Base-by-base conservation (phyloP, 2,888 invertebrate genomes). In the Euzetes globulus region DNA sequence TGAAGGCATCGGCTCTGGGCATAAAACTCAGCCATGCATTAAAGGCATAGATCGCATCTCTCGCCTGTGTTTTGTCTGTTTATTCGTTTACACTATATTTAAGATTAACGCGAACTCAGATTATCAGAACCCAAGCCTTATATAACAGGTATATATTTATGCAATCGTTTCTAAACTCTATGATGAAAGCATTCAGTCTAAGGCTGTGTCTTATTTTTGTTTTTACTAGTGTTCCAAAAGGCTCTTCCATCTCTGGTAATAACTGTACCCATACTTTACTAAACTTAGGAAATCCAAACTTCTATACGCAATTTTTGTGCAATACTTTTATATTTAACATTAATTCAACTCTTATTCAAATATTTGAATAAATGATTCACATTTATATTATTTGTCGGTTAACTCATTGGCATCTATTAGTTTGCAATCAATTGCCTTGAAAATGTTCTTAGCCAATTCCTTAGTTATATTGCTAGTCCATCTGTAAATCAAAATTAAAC, bases 91-190 rank as follows among this genome's bases (percentile, higher is more conserved):
- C 63, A 63, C n/a, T 63, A 63, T 63, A 33, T 33, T 63, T 63
- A 63, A 63, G 63, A 63, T 63, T 33, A 63, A 63, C 33, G 33
- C 19, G 58, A 58, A 58, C 58, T 58, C 29, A 27, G 58, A 63
- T 63, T 63, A 63, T 63, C 33, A 63, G 33, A 27, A 41, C 41
- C 17, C 27, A 33, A 27, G 33, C 13, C 22, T 55, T 19, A 55
- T 63, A 33, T 37, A 63, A 63, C 63, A 63, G 63, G 63, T 63
- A 63, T 63, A 63, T 63, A 63, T 63, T 63, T 63, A 63, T 63
- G 63, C 63, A 63, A 33, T 63, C 25, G 17, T 19, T 50, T 50
- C 50, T 50, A 55, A 63, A 27, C 25, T 63, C 25, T 63, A 63
- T 63, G 63, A 63, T 63, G n/a, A 63, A 63, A 63, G 63, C 63